phyloP scores from a whole-genome alignment of 1,140 invertebrate species.

The Tetragonula clypearis region DNA sequence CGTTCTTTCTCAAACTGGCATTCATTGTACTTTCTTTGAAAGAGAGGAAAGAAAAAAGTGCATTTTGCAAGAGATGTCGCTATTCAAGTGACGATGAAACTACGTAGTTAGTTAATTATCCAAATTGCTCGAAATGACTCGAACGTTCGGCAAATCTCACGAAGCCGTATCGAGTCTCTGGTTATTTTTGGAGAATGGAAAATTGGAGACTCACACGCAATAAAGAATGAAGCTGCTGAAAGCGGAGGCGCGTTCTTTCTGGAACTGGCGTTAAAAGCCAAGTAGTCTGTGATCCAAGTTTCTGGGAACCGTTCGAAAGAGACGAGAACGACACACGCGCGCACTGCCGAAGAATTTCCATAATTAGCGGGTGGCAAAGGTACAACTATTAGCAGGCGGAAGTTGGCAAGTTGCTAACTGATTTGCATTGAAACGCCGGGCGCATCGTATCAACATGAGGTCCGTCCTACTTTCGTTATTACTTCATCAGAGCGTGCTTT shows the following conservation, averaged over 20 bases:
- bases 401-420: constrained; percentile 48
- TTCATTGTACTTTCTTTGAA: neutral
- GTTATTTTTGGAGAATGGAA: too few species aligned
- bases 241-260: neutral
- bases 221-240: too few species aligned
- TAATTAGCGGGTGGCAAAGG: constrained; percentile 50
- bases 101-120: too few species aligned
- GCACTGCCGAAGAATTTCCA: constrained; percentile 27
- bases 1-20: neutral
- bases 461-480: constrained; percentile 43
- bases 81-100: too few species aligned
- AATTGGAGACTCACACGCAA: too few species aligned
- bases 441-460: constrained; percentile 27
- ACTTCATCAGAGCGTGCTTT: constrained; percentile 34
- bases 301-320: constrained; percentile 7
- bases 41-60: too few species aligned
- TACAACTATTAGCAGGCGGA: constrained; percentile 45
- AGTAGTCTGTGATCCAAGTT: constrained; percentile 25
- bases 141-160: too few species aligned
- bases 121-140: too few species aligned
- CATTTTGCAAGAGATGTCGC: too few species aligned
- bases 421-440: constrained; percentile 45
- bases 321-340: neutral
- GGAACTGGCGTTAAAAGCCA: neutral
- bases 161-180: too few species aligned